A percentile compares a stretch with the other conserved stretches of the same genome.
Evolutionary conservation across 2,888 invertebrate genomes (phyloP).

Genomic region (Leptinotarsa tumamoca): DNA sequence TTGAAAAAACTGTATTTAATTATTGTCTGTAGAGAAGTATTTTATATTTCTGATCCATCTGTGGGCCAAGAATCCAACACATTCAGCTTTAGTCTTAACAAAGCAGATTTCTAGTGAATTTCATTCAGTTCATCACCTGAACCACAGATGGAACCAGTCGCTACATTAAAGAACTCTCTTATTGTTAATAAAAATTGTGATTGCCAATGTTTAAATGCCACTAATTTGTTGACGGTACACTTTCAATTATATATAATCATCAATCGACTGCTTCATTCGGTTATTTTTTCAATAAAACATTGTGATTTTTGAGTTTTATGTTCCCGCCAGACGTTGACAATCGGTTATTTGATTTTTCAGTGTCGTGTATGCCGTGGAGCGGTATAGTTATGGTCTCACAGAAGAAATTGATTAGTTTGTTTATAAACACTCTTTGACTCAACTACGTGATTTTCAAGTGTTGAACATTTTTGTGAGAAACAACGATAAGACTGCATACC

Average conservation of each 20-base stretch:
- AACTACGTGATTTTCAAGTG: constrained; percentile 4
- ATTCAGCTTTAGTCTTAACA: too few relatives aligned
- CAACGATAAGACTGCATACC: constrained; percentile 42
- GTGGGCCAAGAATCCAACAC: too few relatives aligned
- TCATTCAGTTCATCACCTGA: neutral
- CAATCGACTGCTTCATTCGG: neutral
- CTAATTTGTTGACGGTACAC: neutral
- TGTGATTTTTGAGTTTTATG: neutral
- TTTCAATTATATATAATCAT: neutral
- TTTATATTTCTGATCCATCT: too few relatives aligned
- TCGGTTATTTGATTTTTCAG: constrained; percentile 4
- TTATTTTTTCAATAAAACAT: neutral
- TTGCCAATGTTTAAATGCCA: neutral
- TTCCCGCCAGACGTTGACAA: constrained; percentile 7
- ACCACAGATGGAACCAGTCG: neutral
- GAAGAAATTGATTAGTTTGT: constrained; percentile 41
- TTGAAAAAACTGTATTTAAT: too few relatives aligned
- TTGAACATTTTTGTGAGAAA: constrained; percentile 18
- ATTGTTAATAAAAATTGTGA: neutral
- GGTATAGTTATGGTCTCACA: constrained; percentile 36
- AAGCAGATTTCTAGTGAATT: too few relatives aligned
- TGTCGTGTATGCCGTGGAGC: neutral
- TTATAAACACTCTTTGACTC: constrained; percentile 35
- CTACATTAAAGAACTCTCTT: neutral
- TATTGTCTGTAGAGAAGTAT: too few relatives aligned